Conservation (phyloP, 2,113 vertebrate genomes). For the Machaerirhynchus nigripectus region DNA sequence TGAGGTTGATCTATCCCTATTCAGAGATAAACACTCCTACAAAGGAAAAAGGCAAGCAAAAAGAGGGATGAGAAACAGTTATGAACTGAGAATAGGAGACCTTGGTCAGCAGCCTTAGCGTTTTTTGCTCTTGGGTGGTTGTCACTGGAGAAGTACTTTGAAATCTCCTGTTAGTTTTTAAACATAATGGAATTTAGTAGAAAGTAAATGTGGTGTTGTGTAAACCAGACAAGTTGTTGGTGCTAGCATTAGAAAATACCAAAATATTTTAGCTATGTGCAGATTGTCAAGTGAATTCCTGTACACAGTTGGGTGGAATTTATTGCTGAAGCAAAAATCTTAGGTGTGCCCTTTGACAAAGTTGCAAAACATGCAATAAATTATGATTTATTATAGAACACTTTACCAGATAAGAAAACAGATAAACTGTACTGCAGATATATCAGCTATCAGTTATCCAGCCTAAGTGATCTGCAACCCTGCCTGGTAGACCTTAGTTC, state of each 20-base stretch:
- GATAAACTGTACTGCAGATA: slow-evolving; percentile 32
- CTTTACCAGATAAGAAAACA: slow-evolving; percentile 50
- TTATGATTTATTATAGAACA: slow-evolving; percentile 46
- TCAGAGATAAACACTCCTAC: neutral
- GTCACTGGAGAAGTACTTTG: neutral
- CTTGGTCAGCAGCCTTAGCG: neutral
- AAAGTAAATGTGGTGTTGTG: neutral
- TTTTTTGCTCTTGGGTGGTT: neutral
- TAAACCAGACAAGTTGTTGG: neutral
- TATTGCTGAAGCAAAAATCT: slow-evolving; percentile 46
- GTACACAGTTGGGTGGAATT: neutral
- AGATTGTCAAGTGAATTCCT: slow-evolving; percentile 34
- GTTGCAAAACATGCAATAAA: slow-evolving; percentile 55
- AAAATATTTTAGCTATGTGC: slow-evolving; percentile 30
- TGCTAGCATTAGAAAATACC: neutral
- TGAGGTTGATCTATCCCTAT: neutral
- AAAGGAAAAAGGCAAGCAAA: neutral
- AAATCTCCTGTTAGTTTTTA: neutral
- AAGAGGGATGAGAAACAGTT: neutral
- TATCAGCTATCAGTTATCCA: neutral
- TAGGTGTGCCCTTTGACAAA: slow-evolving; percentile 35
- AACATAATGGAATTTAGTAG: neutral
- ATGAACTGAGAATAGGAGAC: neutral
- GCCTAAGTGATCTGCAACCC: slow-evolving; percentile 34
- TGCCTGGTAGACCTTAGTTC: slow-evolving; percentile 6